phyloP scores from a whole-genome alignment of 2,888 invertebrate species.

The Plebejus anna region DNA sequence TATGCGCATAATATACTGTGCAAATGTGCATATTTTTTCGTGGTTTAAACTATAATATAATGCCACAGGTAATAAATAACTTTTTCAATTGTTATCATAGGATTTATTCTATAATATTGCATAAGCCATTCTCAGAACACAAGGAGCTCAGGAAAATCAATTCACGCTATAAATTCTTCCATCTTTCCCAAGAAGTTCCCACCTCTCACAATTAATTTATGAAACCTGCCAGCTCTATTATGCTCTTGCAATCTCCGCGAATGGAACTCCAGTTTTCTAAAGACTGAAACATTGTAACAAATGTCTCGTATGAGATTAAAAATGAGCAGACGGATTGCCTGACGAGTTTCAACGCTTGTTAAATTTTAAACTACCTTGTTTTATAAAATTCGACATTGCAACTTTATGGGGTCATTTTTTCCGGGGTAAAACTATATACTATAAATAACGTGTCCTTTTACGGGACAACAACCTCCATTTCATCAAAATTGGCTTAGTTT shows the following conservation, averaged over 20 bases:
- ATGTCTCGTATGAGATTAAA: background rate
- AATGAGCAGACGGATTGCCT: background rate
- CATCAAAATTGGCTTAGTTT: background rate
- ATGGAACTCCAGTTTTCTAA: background rate
- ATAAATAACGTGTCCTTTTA: background rate
- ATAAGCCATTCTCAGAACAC: too few relatives aligned
- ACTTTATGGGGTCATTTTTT: background rate
- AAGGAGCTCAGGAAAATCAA: background rate
- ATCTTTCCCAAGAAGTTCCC: background rate
- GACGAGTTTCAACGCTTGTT: background rate
- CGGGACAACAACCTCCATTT: background rate
- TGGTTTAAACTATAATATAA: too few relatives aligned
- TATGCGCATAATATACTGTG: too few relatives aligned
- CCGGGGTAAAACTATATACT: background rate
- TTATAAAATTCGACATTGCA: background rate
- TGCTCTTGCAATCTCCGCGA: background rate
- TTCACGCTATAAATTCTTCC: background rate
- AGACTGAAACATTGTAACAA: conserved; percentile 1
- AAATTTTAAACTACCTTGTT: too few relatives aligned
- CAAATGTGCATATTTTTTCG: too few relatives aligned
- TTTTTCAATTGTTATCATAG: too few relatives aligned
- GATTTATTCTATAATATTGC: too few relatives aligned
- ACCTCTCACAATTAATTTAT: conserved; percentile 10
- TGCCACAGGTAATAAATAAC: too few relatives aligned
- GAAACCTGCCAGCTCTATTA: conserved; percentile 2